Percentiles rank a stretch among this genome's conserved stretches.
Evolutionary conservation across 1,140 invertebrate species (phyloP).

Genomic region (Camponotus pennsylvanicus): DNA sequence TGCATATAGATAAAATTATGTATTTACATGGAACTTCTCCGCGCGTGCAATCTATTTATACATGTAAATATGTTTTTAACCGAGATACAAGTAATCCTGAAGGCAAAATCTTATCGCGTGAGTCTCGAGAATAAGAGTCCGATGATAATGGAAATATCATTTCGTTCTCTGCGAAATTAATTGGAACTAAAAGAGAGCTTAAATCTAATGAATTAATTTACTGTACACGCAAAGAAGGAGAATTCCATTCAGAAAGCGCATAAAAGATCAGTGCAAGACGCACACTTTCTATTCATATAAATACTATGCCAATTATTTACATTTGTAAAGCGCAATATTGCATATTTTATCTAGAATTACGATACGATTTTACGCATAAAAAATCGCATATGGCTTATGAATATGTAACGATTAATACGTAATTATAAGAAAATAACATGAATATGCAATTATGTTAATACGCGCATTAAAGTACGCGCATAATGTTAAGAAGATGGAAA

Average conservation of each 20-base stretch:
- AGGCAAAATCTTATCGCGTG: not conserved
- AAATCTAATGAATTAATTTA: not conserved
- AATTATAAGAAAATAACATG: not conserved
- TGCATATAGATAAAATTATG: no score
- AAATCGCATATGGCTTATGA: not conserved
- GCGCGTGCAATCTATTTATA: no score
- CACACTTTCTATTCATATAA: no score
- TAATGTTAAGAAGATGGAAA: not conserved
- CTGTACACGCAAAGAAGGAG: no score
- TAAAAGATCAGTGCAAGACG: no score
- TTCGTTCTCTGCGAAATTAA: not conserved
- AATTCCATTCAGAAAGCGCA: no score
- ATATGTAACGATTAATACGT: not conserved
- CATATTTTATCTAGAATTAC: not conserved
- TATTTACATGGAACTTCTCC: no score
- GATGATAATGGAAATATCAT: not conserved
- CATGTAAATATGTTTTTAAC: not conserved
- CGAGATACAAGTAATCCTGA: not conserved
- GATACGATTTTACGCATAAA: not conserved
- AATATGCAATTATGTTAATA: constrained; percentile 25
- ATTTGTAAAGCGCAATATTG: no score
- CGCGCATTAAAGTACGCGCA: not conserved
- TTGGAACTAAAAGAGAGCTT: not conserved
- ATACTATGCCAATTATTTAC: no score
- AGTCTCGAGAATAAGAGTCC: not conserved